Conservation (phyloP, 2,113 vertebrate species). For the Tyto alba region DNA sequence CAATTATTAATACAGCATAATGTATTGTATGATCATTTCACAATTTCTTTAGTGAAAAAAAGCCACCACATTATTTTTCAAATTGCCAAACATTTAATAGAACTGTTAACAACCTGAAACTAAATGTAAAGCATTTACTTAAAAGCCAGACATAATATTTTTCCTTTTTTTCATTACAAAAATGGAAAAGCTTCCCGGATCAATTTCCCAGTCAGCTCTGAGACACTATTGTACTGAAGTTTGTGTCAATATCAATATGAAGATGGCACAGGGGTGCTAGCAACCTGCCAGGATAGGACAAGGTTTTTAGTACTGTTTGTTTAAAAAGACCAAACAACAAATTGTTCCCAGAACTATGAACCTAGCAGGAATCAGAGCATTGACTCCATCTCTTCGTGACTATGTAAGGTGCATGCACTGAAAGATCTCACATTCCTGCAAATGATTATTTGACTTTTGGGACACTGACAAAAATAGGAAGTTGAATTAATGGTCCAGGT, state of each 20-base stretch:
- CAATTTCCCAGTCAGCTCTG: not conserved
- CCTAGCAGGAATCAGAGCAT: not conserved
- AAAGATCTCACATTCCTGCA: not conserved
- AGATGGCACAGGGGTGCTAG: not conserved
- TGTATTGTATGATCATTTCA: not conserved
- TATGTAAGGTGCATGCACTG: not conserved
- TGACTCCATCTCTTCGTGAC: not conserved
- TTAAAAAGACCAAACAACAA: not conserved
- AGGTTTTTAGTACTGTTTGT: not conserved
- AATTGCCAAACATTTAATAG: not conserved
- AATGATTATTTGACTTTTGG: not conserved
- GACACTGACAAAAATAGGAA: not conserved
- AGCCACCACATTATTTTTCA: not conserved
- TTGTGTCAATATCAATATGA: not conserved
- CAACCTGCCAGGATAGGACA: not conserved
- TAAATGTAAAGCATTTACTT: not conserved
- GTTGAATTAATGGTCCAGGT: not conserved
- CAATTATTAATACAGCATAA: not conserved
- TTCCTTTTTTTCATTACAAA: not conserved
- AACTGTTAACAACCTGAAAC: not conserved
- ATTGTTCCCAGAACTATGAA: not conserved
- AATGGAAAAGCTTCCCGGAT: not conserved
- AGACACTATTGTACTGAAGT: not conserved
- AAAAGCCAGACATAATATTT: not conserved
- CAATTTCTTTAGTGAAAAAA: not conserved